phyloP scores from a whole-genome alignment of 1,140 invertebrate genomes.

The Drosophila rhopaloa region DNA sequence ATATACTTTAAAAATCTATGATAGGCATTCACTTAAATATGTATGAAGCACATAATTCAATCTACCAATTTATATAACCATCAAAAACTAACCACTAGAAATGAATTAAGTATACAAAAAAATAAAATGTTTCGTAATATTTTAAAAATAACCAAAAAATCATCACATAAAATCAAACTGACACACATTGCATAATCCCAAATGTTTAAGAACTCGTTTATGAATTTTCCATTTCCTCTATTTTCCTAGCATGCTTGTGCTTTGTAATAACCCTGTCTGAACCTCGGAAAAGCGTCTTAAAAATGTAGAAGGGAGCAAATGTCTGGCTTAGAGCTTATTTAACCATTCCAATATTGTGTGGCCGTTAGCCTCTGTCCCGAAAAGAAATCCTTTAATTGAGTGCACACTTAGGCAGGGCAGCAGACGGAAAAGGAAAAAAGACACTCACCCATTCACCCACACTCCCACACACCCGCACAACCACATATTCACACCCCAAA shows the following conservation, averaged over 20 bases:
- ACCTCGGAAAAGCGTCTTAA: not conserved
- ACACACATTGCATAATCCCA: not conserved
- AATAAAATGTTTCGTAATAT: no score
- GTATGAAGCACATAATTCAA: no score
- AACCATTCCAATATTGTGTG: slow-evolving; percentile 45
- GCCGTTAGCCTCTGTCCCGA: slow-evolving; percentile 41
- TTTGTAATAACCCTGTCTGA: slow-evolving; percentile 2
- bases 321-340: slow-evolving; percentile 39
- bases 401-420: slow-evolving; percentile 71
- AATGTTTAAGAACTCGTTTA: not conserved
- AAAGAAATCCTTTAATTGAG: slow-evolving; percentile 79
- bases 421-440: slow-evolving; percentile 25
- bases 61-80: no score
- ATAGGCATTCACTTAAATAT: no score
- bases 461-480: slow-evolving; percentile 7
- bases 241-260: not conserved
- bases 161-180: no score
- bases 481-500: not conserved
- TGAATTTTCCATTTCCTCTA: not conserved
- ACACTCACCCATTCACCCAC: slow-evolving; percentile 3
- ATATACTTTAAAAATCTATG: no score
- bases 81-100: no score
- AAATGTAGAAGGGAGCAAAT: not conserved
- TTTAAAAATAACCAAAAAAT: no score
- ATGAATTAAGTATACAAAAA: not conserved